Percentiles rank a stretch among this genome's conserved stretches.
Conservation (phyloP, 2,113 vertebrate species). For the Chaenogobius annularis region DNA sequence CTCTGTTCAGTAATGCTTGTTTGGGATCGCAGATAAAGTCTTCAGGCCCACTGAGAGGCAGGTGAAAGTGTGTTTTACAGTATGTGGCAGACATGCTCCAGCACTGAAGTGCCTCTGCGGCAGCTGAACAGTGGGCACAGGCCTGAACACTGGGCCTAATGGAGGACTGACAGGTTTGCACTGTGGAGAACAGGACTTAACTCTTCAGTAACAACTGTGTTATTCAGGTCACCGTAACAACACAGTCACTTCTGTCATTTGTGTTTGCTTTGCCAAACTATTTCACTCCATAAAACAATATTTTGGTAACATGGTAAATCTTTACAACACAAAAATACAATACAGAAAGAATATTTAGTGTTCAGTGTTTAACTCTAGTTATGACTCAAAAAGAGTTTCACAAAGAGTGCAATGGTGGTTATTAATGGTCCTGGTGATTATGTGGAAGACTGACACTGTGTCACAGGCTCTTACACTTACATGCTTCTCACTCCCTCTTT, state of each 20-base stretch:
- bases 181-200: conserved; percentile 66
- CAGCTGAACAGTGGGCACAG: conserved; percentile 74
- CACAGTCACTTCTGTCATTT: not conserved
- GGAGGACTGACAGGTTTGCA: conserved; percentile 69
- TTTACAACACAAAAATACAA: not conserved
- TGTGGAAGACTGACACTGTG: conserved; percentile 75
- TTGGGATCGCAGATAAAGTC: conserved; percentile 73
- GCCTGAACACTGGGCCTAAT: conserved; percentile 72
- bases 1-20: conserved; percentile 59
- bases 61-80: conserved; percentile 67
- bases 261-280: not conserved
- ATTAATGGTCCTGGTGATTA: conserved; percentile 72
- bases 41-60: conserved; percentile 59
- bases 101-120: conserved; percentile 71
- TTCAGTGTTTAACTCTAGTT: conserved; percentile 25
- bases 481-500: conserved; percentile 24
- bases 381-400: conserved; percentile 61
- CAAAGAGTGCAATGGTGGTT: conserved; percentile 52
- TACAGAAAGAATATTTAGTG: not conserved
- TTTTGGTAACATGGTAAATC: not conserved
- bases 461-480: conserved; percentile 67
- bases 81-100: conserved; percentile 69
- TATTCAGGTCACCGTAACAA: conserved; percentile 59
- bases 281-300: not conserved
- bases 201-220: conserved; percentile 46